Conservation (phyloP, 1,140 invertebrate genomes). For the Periplaneta americana region DNA sequence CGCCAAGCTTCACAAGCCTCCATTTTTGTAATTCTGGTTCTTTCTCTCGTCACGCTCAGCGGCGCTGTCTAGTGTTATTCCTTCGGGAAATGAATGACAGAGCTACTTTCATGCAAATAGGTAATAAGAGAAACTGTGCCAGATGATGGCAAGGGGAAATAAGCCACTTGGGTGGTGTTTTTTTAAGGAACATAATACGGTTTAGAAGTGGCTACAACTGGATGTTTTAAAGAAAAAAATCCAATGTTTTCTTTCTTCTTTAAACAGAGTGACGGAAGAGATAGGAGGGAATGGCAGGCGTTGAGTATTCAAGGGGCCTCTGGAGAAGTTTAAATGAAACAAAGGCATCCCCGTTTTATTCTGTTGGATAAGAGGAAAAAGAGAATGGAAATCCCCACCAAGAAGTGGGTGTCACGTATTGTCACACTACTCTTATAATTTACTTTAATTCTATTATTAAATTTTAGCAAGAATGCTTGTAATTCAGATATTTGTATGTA, state of each 20-base stretch:
- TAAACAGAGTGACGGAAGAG: background rate
- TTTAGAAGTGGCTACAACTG: background rate
- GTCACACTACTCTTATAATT: background rate
- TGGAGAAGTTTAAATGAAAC: background rate
- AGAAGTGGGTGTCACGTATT: background rate
- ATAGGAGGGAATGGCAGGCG: background rate
- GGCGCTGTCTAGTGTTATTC: background rate
- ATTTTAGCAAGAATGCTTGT: too few relatives aligned
- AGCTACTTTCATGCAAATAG: background rate
- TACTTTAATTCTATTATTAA: background rate
- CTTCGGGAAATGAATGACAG: background rate
- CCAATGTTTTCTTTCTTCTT: background rate
- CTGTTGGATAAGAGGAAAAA: background rate
- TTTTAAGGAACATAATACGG: too few relatives aligned
- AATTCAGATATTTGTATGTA: too few relatives aligned
- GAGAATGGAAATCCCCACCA: too few relatives aligned
- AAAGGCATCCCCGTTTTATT: background rate
- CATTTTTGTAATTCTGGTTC: background rate
- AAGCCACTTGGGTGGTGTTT: background rate
- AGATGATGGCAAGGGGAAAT: background rate
- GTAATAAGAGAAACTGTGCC: background rate
- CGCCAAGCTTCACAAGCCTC: background rate
- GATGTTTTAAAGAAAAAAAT: background rate
- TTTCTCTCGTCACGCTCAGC: background rate
- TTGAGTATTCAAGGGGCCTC: background rate